Conservation (phyloP, 1,140 invertebrate species). For the Drosophila obscura region DNA sequence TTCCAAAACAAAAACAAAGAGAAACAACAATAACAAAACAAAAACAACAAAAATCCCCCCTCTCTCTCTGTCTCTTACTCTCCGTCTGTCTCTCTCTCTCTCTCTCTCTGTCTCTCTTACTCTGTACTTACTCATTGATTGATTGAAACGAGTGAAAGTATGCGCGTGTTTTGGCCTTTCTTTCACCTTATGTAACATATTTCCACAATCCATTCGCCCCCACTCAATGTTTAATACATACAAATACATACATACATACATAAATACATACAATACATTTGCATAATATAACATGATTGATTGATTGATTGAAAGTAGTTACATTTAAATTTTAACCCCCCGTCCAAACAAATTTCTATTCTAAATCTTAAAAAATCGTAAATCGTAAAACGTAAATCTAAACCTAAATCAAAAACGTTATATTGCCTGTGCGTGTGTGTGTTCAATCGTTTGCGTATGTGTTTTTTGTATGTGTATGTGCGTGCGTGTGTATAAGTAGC, state of each 20-base stretch:
- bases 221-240: conserved; percentile 8
- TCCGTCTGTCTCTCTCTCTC: conserved; percentile 5
- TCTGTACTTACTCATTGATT: conserved; percentile 18
- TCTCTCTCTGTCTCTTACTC: conserved; percentile 11
- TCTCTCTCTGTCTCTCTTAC: conserved; percentile 21
- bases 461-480: conserved; percentile 41
- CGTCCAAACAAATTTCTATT: conserved; percentile 28
- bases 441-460: conserved; percentile 32
- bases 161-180: conserved; percentile 6
- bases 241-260: neutral
- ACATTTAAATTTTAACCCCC: neutral
- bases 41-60: conserved; percentile 25
- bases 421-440: conserved; percentile 53
- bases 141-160: neutral
- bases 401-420: conserved; percentile 16
- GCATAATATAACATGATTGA: conserved; percentile 4
- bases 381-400: conserved; percentile 11
- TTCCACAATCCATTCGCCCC: neutral
- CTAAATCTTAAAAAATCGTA: conserved; percentile 7
- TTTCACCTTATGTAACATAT: conserved; percentile 3
- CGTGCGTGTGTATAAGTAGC: conserved; percentile 31
- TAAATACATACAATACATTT: neutral
- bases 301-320: conserved; percentile 27
- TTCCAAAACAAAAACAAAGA: conserved; percentile 17
- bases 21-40: conserved; percentile 37